Evolutionary conservation across 2,888 invertebrate genomes (phyloP), one percentile per base, ranked within the genome.

Genomic region (Lysandra bellargus): DNA sequence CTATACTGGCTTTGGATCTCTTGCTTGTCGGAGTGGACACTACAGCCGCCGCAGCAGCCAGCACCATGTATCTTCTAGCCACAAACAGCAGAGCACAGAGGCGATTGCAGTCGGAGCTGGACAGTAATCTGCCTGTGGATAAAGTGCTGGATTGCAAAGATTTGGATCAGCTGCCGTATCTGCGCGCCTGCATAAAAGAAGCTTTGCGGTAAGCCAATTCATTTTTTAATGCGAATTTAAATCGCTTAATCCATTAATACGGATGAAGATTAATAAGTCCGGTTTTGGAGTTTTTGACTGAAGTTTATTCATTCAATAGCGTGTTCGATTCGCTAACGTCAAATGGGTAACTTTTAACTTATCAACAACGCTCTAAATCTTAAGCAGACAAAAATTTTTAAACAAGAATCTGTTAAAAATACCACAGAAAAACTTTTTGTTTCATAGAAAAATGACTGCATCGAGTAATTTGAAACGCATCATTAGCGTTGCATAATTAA

Each of bases 21-120:
- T 95, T 98, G 83, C 92, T 97, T 30, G 98, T 98, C 81, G 98
- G 98, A 14, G 96, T 98, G 1, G 97, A 97, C 87, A 98, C 98
- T 92, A 97, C 97, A 4, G 97, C 97, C 0, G 97, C 97, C 61
- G 97, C 97, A 4, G 95, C 96, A 23, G 96, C 97, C 0, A 97
- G 97, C 81, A 96, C 97, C 23, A 95, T 97, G 80, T 97, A 97
- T 90, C 96, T 97, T 86, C 89, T 98, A 83, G 96, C 97, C 7
- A 96, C 95, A 84, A 97, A 97, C 90, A 94, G 94, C 14, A 95
- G 96, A 79, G 96, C 96, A 81, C 97, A 97, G 86, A 94, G 93
- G 83, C 95, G 90, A 82, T 90, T 97, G 78, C 96, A 95, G 85
- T 85, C 94, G 37, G 97, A 98, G 90, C 88, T 97, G 57, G 93